These are phyloP conservation scores for Himalopsyche kuldschensis DNA, from an alignment of 2,888 invertebrate genomes.

Conservation along the genomic window DNA sequence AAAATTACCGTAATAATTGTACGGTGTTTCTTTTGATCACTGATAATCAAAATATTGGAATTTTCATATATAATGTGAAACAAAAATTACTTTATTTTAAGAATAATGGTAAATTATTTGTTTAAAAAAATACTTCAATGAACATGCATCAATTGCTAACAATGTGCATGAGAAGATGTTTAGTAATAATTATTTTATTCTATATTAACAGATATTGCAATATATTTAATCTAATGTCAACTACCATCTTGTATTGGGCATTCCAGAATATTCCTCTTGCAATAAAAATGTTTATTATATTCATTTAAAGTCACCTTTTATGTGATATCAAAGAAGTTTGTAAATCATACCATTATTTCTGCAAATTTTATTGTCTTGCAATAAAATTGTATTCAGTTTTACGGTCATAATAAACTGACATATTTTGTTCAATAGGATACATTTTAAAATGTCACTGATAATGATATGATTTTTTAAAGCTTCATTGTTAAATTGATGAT, in stretches of 20 bases:
- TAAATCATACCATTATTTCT: neutral
- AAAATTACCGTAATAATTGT: too few species aligned
- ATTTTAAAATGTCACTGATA: neutral
- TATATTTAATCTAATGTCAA: neutral
- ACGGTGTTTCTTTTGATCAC: too few species aligned
- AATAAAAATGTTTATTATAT: neutral
- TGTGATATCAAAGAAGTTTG: neutral
- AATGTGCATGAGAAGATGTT: neutral
- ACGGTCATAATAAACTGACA: too few species aligned
- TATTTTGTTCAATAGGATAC: too few species aligned
- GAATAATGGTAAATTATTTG: neutral
- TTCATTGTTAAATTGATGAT: neutral
- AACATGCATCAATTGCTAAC: neutral
- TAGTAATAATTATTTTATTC: neutral
- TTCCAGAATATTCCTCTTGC: neutral
- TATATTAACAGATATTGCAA: neutral
- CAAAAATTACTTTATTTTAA: neutral
- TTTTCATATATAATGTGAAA: too few species aligned
- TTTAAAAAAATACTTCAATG: neutral
- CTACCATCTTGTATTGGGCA: neutral
- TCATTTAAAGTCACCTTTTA: neutral
- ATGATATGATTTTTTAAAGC: neutral
- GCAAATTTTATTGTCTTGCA: neutral
- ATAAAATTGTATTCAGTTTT: neutral
- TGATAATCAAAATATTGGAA: too few species aligned